Percentiles rank a stretch among this genome's conserved stretches.
Evolutionary conservation across 2,888 invertebrate species (phyloP).

Genomic region (Pachymerium ferrugineum): DNA sequence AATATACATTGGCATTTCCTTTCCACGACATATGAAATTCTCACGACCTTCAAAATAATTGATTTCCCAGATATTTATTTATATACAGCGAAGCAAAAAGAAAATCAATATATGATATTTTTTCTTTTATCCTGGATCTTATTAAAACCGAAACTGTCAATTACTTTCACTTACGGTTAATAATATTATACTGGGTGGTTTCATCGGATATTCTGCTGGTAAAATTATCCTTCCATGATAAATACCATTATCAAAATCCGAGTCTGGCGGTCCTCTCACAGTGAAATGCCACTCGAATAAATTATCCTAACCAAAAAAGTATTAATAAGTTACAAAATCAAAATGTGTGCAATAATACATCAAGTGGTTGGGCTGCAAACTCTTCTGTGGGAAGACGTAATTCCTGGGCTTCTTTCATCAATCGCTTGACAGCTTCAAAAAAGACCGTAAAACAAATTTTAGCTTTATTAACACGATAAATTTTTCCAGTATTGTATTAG

Average conservation of each 20-base stretch:
- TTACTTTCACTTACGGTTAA: slow-evolving; percentile 62
- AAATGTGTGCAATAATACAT: slow-evolving; percentile 49
- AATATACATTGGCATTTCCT: no score
- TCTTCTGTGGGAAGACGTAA: slow-evolving; percentile 79
- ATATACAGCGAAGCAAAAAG: no score
- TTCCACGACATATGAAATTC: background rate
- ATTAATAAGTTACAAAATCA: background rate
- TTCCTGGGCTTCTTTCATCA: slow-evolving; percentile 87
- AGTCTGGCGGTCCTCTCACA: slow-evolving; percentile 77
- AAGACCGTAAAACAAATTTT: slow-evolving; percentile 35
- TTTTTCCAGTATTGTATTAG: background rate
- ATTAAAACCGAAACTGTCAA: background rate
- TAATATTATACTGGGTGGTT: slow-evolving; percentile 89
- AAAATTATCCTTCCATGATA: slow-evolving; percentile 88
- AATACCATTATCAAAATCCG: slow-evolving; percentile 82
- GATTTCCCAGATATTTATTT: no score
- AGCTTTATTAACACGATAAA: slow-evolving; percentile 35
- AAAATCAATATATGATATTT: no score
- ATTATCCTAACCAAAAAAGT: slow-evolving; percentile 59
- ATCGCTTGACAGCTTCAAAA: slow-evolving; percentile 73
- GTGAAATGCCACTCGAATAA: slow-evolving; percentile 98
- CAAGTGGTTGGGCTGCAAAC: slow-evolving; percentile 80
- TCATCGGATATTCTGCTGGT: slow-evolving; percentile 94
- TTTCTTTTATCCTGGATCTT: no score
- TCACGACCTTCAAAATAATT: no score